These are phyloP conservation scores for Melanotaenia trifasciata DNA, from an alignment of 2,797 vertebrate genomes.

Conservation along the genomic window DNA sequence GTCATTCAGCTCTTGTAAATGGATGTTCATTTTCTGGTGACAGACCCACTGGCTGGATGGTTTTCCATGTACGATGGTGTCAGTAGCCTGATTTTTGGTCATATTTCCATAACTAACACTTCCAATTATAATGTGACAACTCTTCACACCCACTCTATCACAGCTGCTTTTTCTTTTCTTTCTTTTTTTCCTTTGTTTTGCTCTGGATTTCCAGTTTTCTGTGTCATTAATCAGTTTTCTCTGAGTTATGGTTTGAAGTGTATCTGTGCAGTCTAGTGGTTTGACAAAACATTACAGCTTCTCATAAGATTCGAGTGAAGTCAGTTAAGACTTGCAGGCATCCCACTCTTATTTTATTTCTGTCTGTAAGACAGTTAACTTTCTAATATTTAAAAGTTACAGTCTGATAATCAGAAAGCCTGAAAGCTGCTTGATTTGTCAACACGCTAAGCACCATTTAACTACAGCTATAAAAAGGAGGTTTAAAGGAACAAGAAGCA, in stretches of 20 bases:
- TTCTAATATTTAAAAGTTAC: too few relatives aligned
- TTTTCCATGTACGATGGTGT: background rate
- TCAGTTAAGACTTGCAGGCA: background rate
- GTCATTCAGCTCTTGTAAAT: background rate
- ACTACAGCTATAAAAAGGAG: too few relatives aligned
- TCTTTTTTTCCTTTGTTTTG: background rate
- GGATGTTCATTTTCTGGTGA: background rate
- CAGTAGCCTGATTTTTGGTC: background rate
- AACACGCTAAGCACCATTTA: too few relatives aligned
- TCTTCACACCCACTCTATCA: background rate
- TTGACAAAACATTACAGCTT: background rate
- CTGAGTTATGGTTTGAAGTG: background rate
- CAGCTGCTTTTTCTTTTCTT: background rate
- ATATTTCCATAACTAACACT: background rate
- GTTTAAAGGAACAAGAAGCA: too few relatives aligned
- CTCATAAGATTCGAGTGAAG: background rate
- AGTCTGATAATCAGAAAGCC: too few relatives aligned
- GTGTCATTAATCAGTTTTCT: background rate
- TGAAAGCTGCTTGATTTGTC: too few relatives aligned
- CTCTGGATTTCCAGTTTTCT: background rate
- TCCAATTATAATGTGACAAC: background rate
- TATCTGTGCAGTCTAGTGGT: conserved; percentile 55
- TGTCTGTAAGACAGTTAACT: background rate
- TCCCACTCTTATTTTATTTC: background rate
- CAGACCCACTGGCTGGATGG: background rate